phyloP scores from a whole-genome alignment of 2,113 vertebrate species.

The Burhinus oedicnemus region DNA sequence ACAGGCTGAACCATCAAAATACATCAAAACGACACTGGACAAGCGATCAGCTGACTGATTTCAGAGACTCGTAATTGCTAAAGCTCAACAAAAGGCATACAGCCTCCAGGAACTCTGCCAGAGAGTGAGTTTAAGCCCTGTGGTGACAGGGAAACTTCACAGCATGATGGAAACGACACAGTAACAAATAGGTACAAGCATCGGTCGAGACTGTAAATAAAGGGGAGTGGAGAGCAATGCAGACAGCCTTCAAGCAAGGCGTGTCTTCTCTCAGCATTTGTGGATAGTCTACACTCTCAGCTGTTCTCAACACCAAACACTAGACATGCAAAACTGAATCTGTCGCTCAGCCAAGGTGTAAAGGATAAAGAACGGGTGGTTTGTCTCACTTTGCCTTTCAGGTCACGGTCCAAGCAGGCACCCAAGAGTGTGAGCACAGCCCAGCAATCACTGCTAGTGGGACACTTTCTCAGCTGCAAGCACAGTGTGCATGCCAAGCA shows the following conservation, averaged over 20 bases:
- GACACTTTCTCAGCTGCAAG: background rate
- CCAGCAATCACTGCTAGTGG: background rate
- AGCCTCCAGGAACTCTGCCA: background rate
- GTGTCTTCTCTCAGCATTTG: fast-evolving
- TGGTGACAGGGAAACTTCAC: background rate
- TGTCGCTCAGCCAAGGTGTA: background rate
- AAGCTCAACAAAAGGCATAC: background rate
- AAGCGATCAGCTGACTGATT: background rate
- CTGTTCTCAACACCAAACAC: fast-evolving
- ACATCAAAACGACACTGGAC: background rate
- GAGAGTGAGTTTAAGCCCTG: background rate
- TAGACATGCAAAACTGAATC: background rate
- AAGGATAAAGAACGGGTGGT: background rate
- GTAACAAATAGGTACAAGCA: fast-evolving
- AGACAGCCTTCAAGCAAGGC: background rate
- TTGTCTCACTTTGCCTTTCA: background rate
- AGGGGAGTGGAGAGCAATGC: background rate
- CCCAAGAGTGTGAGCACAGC: fast-evolving
- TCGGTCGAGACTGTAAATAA: background rate
- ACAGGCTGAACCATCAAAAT: background rate
- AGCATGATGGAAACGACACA: background rate
- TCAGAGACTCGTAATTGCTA: fast-evolving
- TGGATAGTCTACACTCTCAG: fast-evolving
- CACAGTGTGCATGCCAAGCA: background rate
- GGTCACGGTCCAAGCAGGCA: fast-evolving